Conservation (phyloP, 1,140 invertebrate species). For the Drosophila ananassae region DNA sequence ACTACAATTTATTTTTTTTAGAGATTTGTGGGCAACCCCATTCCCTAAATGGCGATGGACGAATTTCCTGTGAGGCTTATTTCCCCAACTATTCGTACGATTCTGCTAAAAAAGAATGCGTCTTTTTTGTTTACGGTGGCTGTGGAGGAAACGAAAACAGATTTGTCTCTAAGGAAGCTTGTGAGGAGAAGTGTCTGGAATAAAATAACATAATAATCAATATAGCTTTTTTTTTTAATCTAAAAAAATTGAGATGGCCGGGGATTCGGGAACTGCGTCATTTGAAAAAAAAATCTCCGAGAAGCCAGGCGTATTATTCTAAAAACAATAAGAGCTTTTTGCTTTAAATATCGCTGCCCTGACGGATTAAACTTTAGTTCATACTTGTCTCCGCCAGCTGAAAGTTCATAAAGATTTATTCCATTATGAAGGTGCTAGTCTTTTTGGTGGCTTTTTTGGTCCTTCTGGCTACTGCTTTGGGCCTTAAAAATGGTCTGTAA, state of each 20-base stretch:
- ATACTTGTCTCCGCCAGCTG: neutral
- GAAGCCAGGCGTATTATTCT: too few species aligned
- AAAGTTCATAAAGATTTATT: neutral
- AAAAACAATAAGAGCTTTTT: neutral
- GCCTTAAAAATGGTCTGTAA: neutral
- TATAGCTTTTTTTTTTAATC: neutral
- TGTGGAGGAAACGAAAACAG: conserved; percentile 95
- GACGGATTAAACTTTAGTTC: neutral
- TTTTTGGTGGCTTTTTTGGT: neutral
- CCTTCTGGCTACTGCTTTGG: neutral
- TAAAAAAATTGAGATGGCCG: neutral
- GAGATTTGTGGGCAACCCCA: conserved; percentile 25
- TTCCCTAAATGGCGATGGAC: conserved; percentile 17
- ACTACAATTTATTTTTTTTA: conserved; percentile 6
- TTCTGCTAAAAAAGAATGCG: conserved; percentile 87
- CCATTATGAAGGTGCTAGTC: neutral
- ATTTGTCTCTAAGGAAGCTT: conserved; percentile 85
- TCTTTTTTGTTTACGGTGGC: conserved; percentile 90
- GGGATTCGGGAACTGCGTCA: too few species aligned
- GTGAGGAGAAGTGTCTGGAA: conserved; percentile 35
- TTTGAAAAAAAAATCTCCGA: too few species aligned
- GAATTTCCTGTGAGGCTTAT: conserved; percentile 23
- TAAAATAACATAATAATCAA: conserved; percentile 2
- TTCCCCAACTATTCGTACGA: conserved; percentile 86
- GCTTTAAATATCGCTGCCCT: neutral